Percentiles rank a stretch among this genome's conserved stretches.
These are phyloP conservation scores for Strigamia transsilvanica DNA, from an alignment of 2,888 invertebrate genomes.

Conservation along the genomic window DNA sequence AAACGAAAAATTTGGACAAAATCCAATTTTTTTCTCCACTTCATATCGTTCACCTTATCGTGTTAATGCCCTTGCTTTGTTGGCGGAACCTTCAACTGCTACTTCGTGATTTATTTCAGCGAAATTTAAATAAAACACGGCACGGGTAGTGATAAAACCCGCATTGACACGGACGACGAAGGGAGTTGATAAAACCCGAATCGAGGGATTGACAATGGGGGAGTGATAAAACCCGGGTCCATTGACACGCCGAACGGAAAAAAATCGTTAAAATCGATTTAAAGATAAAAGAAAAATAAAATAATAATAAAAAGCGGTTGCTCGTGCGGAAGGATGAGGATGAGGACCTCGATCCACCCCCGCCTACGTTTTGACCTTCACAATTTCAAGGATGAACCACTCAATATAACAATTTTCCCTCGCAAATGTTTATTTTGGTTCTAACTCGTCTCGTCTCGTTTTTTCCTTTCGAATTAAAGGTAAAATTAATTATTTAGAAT, in stretches of 20 bases:
- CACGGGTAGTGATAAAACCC: too few species aligned
- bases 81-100: not conserved
- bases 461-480: not conserved
- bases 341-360: slow-evolving; percentile 31
- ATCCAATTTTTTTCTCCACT: not conserved
- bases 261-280: not conserved
- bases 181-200: too few species aligned
- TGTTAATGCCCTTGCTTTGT: not conserved
- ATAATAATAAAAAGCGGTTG: not conserved
- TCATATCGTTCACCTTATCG: not conserved
- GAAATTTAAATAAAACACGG: too few species aligned
- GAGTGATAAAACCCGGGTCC: not conserved
- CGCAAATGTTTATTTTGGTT: not conserved
- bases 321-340: slow-evolving; percentile 21
- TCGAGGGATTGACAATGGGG: not conserved
- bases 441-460: too few species aligned
- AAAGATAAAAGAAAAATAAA: not conserved
- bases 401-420: not conserved
- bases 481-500: not conserved
- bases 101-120: not conserved
- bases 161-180: too few species aligned
- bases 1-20: not conserved
- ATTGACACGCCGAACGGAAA: too few species aligned
- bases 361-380: slow-evolving; percentile 11
- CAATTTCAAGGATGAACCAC: slow-evolving; percentile 4